Evolutionary conservation across 2,888 invertebrate genomes (phyloP), one percentile per base, ranked within the genome.

Genomic region (Ectropis crepuscularia): DNA sequence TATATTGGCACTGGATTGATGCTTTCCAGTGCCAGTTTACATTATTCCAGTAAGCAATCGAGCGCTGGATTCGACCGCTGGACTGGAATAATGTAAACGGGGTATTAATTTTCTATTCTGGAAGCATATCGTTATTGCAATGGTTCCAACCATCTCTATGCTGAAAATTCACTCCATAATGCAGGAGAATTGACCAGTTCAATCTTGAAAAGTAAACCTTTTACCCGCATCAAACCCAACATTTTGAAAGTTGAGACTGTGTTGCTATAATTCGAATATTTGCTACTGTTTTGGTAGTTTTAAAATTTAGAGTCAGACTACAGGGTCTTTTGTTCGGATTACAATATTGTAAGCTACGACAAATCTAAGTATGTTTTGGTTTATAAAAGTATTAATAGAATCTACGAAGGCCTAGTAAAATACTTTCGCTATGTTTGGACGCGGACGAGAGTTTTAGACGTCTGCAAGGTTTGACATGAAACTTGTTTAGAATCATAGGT

Each of bases 211-310:
- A 28, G 4, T 28, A 28, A 28, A 28, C 16, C 16, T 28, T 28
- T 28, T 28, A 28, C 16, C 4, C 16, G 16, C 16, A 28, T 4
- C 16, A 28, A 28, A 28, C 16, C 16, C 16, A 28, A 28, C 16
- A 42, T 57, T 66, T 69, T 63, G 65, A 64, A 60, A 65, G 54
- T 65, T 64, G 54, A 70, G 68, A 67, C 74, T 70, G 73, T 68
- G 70, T 69, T 75, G 72, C 74, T 65, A 67, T 61, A 63, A 55
- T 53, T 54, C 49, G 50, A 63, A 67, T 62, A 7, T 49, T 64
- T 65, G 50, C 58, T 71, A 68, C 69, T 61, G 45, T 63, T 53
- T 68, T 68, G 65, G 70, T 69, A 70, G 72, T 54, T 65, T 49
- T 68, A 60, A 50, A 46, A 51, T 41, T 53, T 12, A 42, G 54